These are phyloP conservation scores for Takifugu rubripes DNA, from an alignment of 2,797 vertebrate genomes.

Conservation along the genomic window DNA sequence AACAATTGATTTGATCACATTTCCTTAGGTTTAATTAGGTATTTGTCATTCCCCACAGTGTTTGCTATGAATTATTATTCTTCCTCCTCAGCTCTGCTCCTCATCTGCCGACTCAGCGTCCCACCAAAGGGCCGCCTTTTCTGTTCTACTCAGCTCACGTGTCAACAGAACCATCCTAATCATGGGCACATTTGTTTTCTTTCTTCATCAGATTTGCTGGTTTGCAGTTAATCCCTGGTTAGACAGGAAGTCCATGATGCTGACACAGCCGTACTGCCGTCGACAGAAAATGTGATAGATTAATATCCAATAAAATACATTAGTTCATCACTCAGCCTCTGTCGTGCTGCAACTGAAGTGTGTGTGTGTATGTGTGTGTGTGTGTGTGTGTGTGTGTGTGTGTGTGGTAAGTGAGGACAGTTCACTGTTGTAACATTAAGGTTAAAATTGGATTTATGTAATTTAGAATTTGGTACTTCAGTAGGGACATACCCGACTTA, in stretches of 20 bases:
- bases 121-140: slow-evolving; percentile 34
- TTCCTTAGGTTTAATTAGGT: slow-evolving; percentile 12
- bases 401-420: too few species aligned
- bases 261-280: too few species aligned
- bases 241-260: slow-evolving; percentile 1
- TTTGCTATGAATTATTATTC: slow-evolving; percentile 8
- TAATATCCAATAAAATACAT: not conserved
- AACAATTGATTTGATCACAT: too few species aligned
- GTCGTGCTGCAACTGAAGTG: too few species aligned
- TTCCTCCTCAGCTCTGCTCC: slow-evolving; percentile 56
- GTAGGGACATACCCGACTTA: too few species aligned
- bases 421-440: too few species aligned
- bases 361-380: too few species aligned
- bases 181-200: slow-evolving; percentile 6
- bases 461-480: too few species aligned
- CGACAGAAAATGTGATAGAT: not conserved
- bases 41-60: slow-evolving; percentile 49
- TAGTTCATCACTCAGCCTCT: too few species aligned
- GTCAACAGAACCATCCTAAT: slow-evolving; percentile 31
- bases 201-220: slow-evolving; percentile 10
- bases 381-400: too few species aligned
- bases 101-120: slow-evolving; percentile 40
- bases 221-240: not conserved
- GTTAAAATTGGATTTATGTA: too few species aligned
- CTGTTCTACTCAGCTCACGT: slow-evolving; percentile 33